A percentile compares a stretch with the other conserved stretches of the same genome.
phyloP scores from a whole-genome alignment of 2,113 vertebrate genomes.

The Chauna torquata region DNA sequence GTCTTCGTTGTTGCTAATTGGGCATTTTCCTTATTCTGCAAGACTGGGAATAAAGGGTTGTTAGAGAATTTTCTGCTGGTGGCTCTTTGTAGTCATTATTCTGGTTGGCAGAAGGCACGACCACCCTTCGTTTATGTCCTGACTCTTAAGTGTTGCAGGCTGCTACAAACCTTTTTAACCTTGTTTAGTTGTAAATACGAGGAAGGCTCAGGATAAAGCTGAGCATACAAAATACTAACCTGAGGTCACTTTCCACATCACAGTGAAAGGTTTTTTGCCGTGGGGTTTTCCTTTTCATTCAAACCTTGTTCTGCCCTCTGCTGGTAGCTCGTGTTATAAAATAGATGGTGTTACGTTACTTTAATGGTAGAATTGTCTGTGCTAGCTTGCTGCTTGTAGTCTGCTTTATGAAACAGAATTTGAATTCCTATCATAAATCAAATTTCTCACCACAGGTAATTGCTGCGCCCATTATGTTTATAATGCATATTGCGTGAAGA shows the following conservation, averaged over 20 bases:
- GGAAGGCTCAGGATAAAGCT: neutral
- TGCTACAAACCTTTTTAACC: neutral
- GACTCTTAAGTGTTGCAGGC: neutral
- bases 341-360: rapidly evolving
- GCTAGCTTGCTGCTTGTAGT: neutral
- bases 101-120: neutral
- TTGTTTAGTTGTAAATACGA: neutral
- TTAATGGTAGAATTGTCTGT: neutral
- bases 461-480: neutral
- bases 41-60: neutral
- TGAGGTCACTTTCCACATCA: neutral
- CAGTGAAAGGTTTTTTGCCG: neutral
- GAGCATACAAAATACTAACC: neutral
- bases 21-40: neutral
- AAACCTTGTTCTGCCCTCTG: constrained; percentile 24
- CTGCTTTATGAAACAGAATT: neutral
- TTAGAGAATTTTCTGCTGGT: neutral
- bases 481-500: neutral
- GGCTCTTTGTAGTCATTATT: neutral
- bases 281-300: neutral
- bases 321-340: neutral
- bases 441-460: neutral
- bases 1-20: neutral
- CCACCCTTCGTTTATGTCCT: neutral
- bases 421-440: neutral